Percentiles rank a stretch among this genome's conserved stretches.
These are phyloP conservation scores for Morphnarchus princeps DNA, from an alignment of 2,113 vertebrate genomes.

Conservation along the genomic window DNA sequence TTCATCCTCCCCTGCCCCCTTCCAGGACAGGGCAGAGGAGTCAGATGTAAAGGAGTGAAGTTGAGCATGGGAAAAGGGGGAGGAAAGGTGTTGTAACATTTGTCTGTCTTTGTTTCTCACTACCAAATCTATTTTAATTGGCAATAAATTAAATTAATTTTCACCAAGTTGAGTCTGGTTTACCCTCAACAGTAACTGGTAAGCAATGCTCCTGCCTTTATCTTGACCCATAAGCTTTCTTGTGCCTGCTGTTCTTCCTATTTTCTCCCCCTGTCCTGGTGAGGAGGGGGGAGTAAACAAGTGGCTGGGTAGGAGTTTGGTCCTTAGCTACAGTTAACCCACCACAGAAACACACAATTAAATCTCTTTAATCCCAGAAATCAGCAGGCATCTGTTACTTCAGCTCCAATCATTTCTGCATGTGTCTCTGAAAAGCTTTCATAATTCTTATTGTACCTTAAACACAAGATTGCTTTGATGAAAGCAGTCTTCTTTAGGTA, in stretches of 20 bases:
- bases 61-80: background rate
- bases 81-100: background rate
- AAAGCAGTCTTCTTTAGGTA: background rate
- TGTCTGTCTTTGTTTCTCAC: background rate
- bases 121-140: background rate
- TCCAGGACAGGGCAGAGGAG: background rate
- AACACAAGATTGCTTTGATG: background rate
- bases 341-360: background rate
- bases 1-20: background rate
- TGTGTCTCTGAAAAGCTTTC: background rate
- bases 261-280: background rate
- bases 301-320: background rate
- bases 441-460: background rate
- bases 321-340: background rate
- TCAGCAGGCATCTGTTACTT: background rate
- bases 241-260: background rate
- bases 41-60: background rate
- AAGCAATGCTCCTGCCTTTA: background rate
- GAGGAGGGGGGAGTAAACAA: background rate
- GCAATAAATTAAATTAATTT: background rate
- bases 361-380: background rate
- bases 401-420: background rate
- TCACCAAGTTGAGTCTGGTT: background rate
- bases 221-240: background rate
- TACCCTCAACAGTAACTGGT: background rate